Evolutionary conservation across 2,797 vertebrate genomes (phyloP), one percentile per base, ranked within the genome.

Genomic region (Platalea minor): DNA sequence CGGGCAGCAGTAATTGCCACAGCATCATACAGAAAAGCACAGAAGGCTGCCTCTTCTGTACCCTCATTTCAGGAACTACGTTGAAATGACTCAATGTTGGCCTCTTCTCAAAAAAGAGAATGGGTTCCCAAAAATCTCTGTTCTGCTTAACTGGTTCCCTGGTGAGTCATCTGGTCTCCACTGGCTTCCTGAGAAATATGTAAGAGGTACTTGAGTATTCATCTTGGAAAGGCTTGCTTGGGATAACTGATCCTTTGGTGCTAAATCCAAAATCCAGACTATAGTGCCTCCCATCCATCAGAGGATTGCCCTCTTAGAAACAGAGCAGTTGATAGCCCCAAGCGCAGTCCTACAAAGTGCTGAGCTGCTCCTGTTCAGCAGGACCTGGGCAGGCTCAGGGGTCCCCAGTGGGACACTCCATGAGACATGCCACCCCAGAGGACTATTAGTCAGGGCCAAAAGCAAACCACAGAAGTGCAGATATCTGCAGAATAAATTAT

Each of bases 361-460:
- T 26, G 46, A 83, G 56, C 33, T 68, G 61, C 90, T 31, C 17
- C 3, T 9, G 29, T 14, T 56, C 64, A 33, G 17, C 77, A 25
- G 39, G 29, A 45, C 26, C 73, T 48, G 61, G 60, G 28, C 53
- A 31, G 68, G 69, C 48, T 80, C 21, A 17, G 51, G 24, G 18
- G 35, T 63, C 37, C 33, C 50, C n/a, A 28, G 0, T 0, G 7
- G 39, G 74, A 60, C 35, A 3, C 19, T 33, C 9, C 3, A 37
- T 17, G 45, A 72, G 61, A 48, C 31, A 8, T 33, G 31, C 15
- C 50, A 35, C 11, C 78, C 59, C 51, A 3, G 35, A 53, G 65
- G 48, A 17, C 29, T 21, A 23, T 50, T 31, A 51, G n/a, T 75
- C 63, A 70, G 60, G 33, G 56, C n/a, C 39, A 24, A 63, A 80